Base-by-base conservation (phyloP, 2,113 vertebrate genomes). In the Halcyon senegalensis region DNA sequence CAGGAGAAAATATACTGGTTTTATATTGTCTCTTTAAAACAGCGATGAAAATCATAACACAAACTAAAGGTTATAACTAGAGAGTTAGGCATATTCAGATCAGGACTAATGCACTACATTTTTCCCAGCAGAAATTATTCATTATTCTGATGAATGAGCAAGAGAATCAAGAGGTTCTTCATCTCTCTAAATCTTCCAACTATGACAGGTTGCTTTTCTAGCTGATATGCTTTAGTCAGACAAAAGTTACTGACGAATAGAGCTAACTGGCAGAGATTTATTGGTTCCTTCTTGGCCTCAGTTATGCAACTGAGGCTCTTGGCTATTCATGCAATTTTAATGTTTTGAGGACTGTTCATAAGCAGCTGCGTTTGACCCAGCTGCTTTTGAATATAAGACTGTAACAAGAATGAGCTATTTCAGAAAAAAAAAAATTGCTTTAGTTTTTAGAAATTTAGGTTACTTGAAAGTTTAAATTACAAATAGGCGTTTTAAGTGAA, bases 171-270 rank as follows among this genome's bases (percentile, higher is more conserved):
- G 81, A 89, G 67, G 44, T 93, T 87, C 74, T 94, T 94, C 84
- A 66, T 94, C 62, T 89, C 30, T 63, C 81, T 96, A 68, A 93
- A 93, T 95, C 94, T 93, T 85, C 25, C 0, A 64, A 41, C 63
- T 87, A 64, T 76, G 95, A 85, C 89, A 87, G 81, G 89, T 69
- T 82, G 81, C 91, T 96, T 95, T 97, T 96, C 91, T 93, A 95
- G 87, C 74, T 72, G 85, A 93, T 96, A 44, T 3, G 41, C 50
- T 94, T 87, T 94, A 94, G 87, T 95, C 89, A 97, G 85, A 95
- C 93, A 95, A 28, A 94, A 93, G 84, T 93, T 96, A 59, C 89
- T 89, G 94, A 96, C 96, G 95, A 94, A 83, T 93, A 82, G 91
- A 39, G 21, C 48, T 87, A 91, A 69, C 86, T 93, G 94, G 87